Evolutionary conservation across 2,113 vertebrate genomes (phyloP).

Genomic region (Acrocephalus arundinaceus): DNA sequence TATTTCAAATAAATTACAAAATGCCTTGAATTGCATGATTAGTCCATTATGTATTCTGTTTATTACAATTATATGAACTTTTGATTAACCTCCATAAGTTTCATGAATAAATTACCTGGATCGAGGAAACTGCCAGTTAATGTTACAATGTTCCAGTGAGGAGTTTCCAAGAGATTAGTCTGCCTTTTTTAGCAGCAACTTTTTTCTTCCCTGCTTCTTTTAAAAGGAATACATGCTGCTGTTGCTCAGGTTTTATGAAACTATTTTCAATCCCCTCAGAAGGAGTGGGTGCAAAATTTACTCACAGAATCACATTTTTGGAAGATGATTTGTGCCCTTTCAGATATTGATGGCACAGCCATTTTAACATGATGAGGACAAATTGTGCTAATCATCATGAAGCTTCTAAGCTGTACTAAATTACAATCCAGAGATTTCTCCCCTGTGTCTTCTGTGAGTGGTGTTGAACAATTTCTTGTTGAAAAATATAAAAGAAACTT

Average conservation of each 20-base stretch:
- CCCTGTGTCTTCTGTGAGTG: not conserved
- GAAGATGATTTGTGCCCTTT: slow-evolving; percentile 33
- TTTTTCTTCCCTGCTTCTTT: slow-evolving; percentile 5
- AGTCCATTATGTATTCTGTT: slow-evolving; percentile 73
- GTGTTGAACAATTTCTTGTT: not conserved
- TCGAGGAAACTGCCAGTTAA: slow-evolving; percentile 63
- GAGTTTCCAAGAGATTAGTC: slow-evolving; percentile 64
- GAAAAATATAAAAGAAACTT: not conserved
- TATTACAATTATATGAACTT: slow-evolving; percentile 75
- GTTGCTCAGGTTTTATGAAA: not conserved
- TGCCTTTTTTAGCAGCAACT: slow-evolving; percentile 27
- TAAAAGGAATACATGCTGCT: not conserved
- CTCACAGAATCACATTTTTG: not conserved
- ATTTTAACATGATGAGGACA: not conserved
- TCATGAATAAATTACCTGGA: slow-evolving; percentile 76
- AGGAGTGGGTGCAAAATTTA: slow-evolving; percentile 28
- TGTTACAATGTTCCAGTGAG: slow-evolving; percentile 48
- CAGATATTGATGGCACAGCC: not conserved
- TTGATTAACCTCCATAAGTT: slow-evolving; percentile 72
- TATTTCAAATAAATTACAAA: slow-evolving; percentile 75
- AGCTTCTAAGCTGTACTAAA: not conserved
- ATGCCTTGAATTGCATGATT: slow-evolving; percentile 74
- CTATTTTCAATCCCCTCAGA: not conserved
- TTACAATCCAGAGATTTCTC: not conserved
- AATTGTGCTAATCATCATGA: not conserved